These are phyloP conservation scores for Phyto melanocephala DNA, from an alignment of 2,888 invertebrate species.

Conservation along the genomic window DNA sequence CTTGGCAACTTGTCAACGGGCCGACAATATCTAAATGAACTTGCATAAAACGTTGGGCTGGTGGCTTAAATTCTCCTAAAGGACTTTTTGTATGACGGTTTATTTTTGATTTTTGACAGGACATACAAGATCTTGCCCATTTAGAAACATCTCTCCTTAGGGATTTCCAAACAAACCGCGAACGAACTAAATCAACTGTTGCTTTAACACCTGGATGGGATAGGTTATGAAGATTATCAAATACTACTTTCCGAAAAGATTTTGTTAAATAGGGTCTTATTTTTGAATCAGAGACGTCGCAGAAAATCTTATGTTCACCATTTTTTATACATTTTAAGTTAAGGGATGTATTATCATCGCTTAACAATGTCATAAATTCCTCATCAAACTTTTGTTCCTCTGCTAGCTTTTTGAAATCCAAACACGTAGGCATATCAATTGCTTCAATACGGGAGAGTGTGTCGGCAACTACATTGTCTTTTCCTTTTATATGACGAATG, in stretches of 20 bases:
- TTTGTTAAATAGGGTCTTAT: conserved; percentile 22
- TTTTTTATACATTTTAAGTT: conserved; percentile 3
- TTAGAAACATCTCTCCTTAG: conserved; percentile 13
- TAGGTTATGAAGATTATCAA: conserved; percentile 9
- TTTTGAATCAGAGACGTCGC: not conserved
- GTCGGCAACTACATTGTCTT: conserved; percentile 30
- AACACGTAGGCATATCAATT: not conserved
- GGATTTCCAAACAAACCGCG: conserved; percentile 24
- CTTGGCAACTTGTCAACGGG: conserved; percentile 3
- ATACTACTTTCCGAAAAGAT: not conserved
- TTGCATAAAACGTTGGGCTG: conserved; percentile 17
- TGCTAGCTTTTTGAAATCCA: conserved; percentile 5
- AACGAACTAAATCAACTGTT: conserved; percentile 5
- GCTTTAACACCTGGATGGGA: conserved; percentile 33
- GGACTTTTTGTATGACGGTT: conserved; percentile 23
- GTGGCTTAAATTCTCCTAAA: not conserved
- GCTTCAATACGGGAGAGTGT: conserved; percentile 12
- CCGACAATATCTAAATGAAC: conserved; percentile 38
- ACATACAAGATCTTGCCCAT: conserved; percentile 34
- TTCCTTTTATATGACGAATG: no score
- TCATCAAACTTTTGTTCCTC: conserved; percentile 3
- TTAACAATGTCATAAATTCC: not conserved
- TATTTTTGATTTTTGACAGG: conserved; percentile 34
- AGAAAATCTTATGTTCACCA: not conserved
- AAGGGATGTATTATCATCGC: not conserved